A percentile compares a stretch with the other conserved stretches of the same genome.
These are phyloP conservation scores for Lacerta agilis DNA, from an alignment of 2,797 vertebrate species.

Conservation along the genomic window DNA sequence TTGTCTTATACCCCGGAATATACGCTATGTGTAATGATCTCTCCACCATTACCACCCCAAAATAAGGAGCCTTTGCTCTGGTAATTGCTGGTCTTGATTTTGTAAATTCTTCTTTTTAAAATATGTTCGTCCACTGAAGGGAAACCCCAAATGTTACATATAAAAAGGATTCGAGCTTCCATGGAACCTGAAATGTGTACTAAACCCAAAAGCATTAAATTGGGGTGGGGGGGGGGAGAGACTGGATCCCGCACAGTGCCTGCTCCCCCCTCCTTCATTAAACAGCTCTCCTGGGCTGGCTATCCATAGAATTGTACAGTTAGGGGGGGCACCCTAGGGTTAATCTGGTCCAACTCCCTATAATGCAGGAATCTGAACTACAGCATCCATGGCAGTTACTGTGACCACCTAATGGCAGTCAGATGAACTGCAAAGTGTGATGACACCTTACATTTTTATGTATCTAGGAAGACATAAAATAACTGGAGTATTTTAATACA, in stretches of 20 bases:
- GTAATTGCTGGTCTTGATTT: not conserved
- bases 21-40: not conserved
- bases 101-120: not conserved
- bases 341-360: not conserved
- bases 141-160: not conserved
- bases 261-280: too few relatives aligned
- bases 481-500: not conserved
- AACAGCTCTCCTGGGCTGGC: too few relatives aligned
- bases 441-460: too few relatives aligned
- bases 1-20: too few relatives aligned
- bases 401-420: too few relatives aligned
- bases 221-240: too few relatives aligned
- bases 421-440: too few relatives aligned
- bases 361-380: too few relatives aligned
- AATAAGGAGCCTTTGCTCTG: not conserved
- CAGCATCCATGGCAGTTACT: too few relatives aligned
- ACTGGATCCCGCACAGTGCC: too few relatives aligned
- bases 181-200: not conserved
- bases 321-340: too few relatives aligned
- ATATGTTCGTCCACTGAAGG: conserved; percentile 53
- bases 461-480: not conserved
- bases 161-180: not conserved
- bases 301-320: too few relatives aligned
- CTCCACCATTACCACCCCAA: not conserved
- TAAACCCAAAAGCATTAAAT: not conserved